These are phyloP conservation scores for Daubentonia madagascariensis DNA, from an alignment of 2,113 vertebrate genomes.

Conservation along the genomic window DNA sequence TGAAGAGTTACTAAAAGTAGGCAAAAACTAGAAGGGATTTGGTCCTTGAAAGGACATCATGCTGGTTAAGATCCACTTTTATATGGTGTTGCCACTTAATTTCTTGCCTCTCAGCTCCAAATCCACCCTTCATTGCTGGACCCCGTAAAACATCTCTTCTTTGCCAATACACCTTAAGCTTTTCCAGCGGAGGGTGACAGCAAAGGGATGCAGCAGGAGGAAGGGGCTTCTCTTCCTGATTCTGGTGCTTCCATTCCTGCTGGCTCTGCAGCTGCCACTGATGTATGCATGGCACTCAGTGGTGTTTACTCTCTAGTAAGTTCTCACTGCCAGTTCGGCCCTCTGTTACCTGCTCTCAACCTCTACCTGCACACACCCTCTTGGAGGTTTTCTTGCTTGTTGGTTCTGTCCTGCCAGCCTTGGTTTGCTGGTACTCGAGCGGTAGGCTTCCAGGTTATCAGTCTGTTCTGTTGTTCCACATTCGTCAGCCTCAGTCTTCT, in stretches of 20 bases:
- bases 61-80: neutral
- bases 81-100: neutral
- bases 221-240: neutral
- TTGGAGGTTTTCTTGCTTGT: neutral
- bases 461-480: too few relatives aligned
- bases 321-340: neutral
- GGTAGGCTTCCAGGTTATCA: neutral
- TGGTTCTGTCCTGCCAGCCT: neutral
- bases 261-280: too few relatives aligned
- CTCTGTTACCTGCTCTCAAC: neutral
- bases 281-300: neutral
- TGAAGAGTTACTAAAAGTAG: neutral
- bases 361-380: neutral
- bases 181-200: neutral
- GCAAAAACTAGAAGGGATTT: neutral
- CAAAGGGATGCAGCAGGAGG: accelerated
- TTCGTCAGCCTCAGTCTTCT: neutral
- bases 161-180: neutral
- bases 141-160: neutral
- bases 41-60: neutral
- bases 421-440: neutral
- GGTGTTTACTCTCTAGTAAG: neutral
- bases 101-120: neutral
- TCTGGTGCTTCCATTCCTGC: neutral
- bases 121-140: neutral